Percentiles rank a stretch among this genome's conserved stretches.
phyloP scores from a whole-genome alignment of 2,113 vertebrate species.

The Crotalus viridis region DNA sequence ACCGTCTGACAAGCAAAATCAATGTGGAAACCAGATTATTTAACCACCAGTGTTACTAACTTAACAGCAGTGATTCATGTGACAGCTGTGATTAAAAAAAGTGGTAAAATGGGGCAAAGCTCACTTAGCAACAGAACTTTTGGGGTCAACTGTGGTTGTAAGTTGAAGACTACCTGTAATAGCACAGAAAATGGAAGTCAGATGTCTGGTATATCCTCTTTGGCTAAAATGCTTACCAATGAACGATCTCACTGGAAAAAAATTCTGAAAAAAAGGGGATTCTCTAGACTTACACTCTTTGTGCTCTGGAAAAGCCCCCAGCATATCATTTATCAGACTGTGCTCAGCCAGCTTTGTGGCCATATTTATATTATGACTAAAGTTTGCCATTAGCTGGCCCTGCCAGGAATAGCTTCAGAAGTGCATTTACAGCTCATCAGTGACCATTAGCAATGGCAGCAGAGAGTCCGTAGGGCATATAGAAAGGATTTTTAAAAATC shows the following conservation, averaged over 20 bases:
- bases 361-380: background rate
- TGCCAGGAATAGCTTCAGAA: background rate
- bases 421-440: background rate
- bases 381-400: background rate
- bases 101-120: background rate
- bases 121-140: background rate
- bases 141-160: background rate
- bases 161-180: background rate
- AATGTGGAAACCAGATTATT: background rate
- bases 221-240: background rate
- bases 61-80: background rate
- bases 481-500: slow-evolving; percentile 14
- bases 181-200: background rate
- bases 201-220: background rate
- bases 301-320: background rate
- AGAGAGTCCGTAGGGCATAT: background rate
- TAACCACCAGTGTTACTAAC: background rate
- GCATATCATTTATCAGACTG: slow-evolving; percentile 22
- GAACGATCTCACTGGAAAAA: background rate
- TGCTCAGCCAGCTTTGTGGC: background rate
- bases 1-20: background rate
- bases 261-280: accelerated
- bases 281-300: background rate
- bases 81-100: background rate
- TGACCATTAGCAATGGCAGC: background rate